Evolutionary conservation across 2,888 invertebrate species (phyloP).

Genomic region (Orchesellides sinensis): DNA sequence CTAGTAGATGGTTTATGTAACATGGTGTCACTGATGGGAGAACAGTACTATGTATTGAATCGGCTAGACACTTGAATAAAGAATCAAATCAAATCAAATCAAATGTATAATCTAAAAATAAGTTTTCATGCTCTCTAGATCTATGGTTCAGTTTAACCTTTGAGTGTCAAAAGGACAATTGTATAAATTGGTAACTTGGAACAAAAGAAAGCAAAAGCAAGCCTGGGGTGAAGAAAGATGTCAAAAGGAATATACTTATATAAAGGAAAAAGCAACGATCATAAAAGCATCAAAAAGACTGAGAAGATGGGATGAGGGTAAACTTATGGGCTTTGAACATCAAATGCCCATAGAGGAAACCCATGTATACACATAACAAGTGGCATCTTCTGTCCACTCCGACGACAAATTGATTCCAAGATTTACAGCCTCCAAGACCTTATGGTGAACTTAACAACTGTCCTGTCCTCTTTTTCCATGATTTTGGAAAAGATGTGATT

Average conservation of each 20-base stretch:
- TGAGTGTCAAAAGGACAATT: background rate
- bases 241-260: background rate
- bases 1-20: no score
- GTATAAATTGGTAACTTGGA: no score
- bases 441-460: constrained; percentile 23
- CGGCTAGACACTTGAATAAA: background rate
- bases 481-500: no score
- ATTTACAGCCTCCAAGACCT: constrained; percentile 38
- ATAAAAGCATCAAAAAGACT: constrained; percentile 15
- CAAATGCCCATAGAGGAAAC: background rate
- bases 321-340: background rate
- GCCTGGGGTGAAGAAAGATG: background rate
- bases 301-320: constrained; percentile 17
- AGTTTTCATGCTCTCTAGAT: background rate
- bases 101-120: constrained; percentile 8
- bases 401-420: constrained; percentile 48
- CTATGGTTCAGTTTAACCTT: background rate
- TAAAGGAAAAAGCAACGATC: constrained; percentile 4
- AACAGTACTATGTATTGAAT: background rate
- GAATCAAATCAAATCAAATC: background rate
- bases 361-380: background rate
- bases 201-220: no score
- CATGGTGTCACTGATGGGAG: no score
- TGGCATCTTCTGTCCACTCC: constrained; percentile 25
- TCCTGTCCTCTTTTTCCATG: constrained; percentile 18